Evolutionary conservation across 2,797 vertebrate species (phyloP).

Genomic region (Borostomias antarcticus): DNA sequence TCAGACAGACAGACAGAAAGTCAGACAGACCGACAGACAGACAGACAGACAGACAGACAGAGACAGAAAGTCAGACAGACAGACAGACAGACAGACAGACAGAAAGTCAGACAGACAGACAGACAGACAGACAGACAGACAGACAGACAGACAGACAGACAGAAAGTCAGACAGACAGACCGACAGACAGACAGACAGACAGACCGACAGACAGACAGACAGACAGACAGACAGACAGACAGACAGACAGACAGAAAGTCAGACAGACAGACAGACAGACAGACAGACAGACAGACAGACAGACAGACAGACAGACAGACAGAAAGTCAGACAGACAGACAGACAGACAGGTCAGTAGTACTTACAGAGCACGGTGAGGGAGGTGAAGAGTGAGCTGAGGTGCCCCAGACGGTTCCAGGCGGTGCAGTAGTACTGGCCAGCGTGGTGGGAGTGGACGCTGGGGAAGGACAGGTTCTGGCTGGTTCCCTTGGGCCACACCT

Average conservation of each 20-base stretch:
- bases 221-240: too few species aligned
- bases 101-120: background rate
- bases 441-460: slow-evolving; percentile 64
- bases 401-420: slow-evolving; percentile 70
- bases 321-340: background rate
- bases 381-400: slow-evolving; percentile 62
- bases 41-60: background rate
- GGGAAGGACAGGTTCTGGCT: slow-evolving; percentile 70
- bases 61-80: background rate
- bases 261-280: too few species aligned
- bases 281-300: too few species aligned
- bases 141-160: too few species aligned
- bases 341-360: background rate
- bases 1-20: background rate
- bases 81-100: background rate
- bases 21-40: background rate
- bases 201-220: too few species aligned
- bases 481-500: slow-evolving; percentile 65
- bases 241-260: too few species aligned
- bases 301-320: too few species aligned
- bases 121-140: background rate
- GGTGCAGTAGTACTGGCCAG: slow-evolving; percentile 78
- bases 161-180: background rate
- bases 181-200: background rate
- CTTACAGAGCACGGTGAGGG: slow-evolving; percentile 75